Base-by-base conservation (phyloP, 2,113 vertebrate genomes). In the Mugil cephalus region DNA sequence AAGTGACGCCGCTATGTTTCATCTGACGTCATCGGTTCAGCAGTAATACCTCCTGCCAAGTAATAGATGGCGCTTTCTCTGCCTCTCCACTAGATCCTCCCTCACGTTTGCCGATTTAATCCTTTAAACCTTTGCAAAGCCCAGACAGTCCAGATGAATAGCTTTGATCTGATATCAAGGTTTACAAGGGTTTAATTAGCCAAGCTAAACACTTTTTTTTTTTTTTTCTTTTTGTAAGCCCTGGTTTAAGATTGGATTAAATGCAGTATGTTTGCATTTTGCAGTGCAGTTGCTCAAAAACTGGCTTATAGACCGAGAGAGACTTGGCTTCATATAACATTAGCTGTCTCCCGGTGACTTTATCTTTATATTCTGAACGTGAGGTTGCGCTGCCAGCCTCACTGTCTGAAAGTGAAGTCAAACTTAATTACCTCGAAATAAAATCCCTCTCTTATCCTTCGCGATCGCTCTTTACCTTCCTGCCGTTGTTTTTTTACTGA, bases 371-470 rank as follows among this genome's bases (percentile, higher is more conserved):
- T 19, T 14, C 43, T 47, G 19, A 14, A 40, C 51, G 17, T 47
- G 40, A 56, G 48, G 15, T 60, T 48, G 35, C 55, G 66, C 68
- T 76, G 56, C 30, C 53, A 24, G 38, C 35, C n/a, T 48, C n/a
- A 10, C 38, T 36, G 14, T 63, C 13, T 70, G 65, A 78, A 47
- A 59, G 35, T 38, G 38, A 59, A 42, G 52, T 38, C 3, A 42
- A 18, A 52, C 35, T 21, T 66, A 56, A 77, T 74, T 69, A 12
- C 39, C 50, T 61, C 13, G 45, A 56, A 74, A 74, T 13, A 71
- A 62, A 79, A 71, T 48, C 21, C 30, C 7, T 39, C 47, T 47
- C 15, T 61, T 5, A 61, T 70, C 50, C n/a, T 39, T 11, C 14
- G 36, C 53, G 17, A 9, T 63, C 9, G 8, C 42, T 42, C 67